Conservation (phyloP, 2,888 invertebrate species). For the Leistus spinibarbis region DNA sequence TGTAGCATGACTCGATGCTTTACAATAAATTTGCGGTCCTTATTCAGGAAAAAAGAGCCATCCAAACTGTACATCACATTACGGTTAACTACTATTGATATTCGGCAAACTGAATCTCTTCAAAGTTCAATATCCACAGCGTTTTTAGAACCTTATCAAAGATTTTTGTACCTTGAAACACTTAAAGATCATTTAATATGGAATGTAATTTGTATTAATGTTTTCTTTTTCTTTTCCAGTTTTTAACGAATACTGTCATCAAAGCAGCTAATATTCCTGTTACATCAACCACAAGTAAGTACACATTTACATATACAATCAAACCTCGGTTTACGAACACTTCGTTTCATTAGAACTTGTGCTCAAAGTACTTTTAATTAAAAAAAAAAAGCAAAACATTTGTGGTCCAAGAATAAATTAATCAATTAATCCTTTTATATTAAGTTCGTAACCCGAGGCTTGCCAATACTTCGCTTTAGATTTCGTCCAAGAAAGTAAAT, state of each 20-base stretch:
- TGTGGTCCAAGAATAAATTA: too few species aligned
- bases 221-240: slow-evolving; percentile 44
- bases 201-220: not conserved
- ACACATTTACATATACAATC: not conserved
- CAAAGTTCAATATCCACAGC: not conserved
- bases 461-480: too few species aligned
- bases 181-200: too few species aligned
- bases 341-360: too few species aligned
- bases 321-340: too few species aligned
- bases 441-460: too few species aligned
- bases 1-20: not conserved
- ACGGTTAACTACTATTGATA: not conserved
- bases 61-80: not conserved
- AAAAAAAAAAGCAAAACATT: too few species aligned
- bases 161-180: too few species aligned
- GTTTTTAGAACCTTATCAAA: too few species aligned
- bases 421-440: too few species aligned
- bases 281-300: slow-evolving; percentile 46
- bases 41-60: not conserved
- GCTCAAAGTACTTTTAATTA: too few species aligned
- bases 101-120: not conserved
- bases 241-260: slow-evolving; percentile 45
- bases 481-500: too few species aligned
- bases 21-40: not conserved
- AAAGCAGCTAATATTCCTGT: slow-evolving; percentile 50